Conservation (phyloP, 1,140 invertebrate genomes). For the Drosophila simulans region DNA sequence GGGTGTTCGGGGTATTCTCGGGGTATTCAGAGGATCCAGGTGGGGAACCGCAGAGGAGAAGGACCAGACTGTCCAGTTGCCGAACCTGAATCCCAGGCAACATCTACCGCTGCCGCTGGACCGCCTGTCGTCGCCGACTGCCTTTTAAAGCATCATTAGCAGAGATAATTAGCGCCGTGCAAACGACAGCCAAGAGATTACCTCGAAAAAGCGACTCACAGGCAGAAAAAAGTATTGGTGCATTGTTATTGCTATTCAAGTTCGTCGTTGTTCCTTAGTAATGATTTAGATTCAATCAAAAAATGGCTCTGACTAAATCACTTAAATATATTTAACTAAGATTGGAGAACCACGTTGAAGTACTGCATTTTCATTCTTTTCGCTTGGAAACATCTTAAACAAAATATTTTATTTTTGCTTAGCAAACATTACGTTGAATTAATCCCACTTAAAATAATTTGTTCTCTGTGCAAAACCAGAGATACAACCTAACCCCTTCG, state of each 20-base stretch:
- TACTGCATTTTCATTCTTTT: too few species aligned
- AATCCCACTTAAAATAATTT: neutral
- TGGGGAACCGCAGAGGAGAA: conserved; percentile 6
- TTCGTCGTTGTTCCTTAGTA: neutral
- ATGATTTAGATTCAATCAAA: too few species aligned
- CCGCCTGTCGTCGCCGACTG: conserved; percentile 80
- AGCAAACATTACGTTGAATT: too few species aligned
- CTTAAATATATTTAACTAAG: neutral
- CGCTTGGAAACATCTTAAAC: too few species aligned
- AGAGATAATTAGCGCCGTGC: conserved; percentile 83
- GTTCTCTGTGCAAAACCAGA: conserved; percentile 9
- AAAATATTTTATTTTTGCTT: neutral
- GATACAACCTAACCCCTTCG: neutral
- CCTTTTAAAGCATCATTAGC: conserved; percentile 84
- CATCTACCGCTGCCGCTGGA: conserved; percentile 33
- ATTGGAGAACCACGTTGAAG: neutral
- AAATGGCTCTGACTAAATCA: neutral
- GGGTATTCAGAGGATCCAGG: neutral
- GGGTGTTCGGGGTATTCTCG: neutral
- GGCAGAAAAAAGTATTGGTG: conserved; percentile 1
- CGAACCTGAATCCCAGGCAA: conserved; percentile 32
- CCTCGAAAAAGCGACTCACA: conserved; percentile 31
- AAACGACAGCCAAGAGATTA: conserved; percentile 79
- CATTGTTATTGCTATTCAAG: neutral
- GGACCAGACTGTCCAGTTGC: conserved; percentile 32